phyloP scores from a whole-genome alignment of 2,113 vertebrate genomes.

The Aix galericulata region DNA sequence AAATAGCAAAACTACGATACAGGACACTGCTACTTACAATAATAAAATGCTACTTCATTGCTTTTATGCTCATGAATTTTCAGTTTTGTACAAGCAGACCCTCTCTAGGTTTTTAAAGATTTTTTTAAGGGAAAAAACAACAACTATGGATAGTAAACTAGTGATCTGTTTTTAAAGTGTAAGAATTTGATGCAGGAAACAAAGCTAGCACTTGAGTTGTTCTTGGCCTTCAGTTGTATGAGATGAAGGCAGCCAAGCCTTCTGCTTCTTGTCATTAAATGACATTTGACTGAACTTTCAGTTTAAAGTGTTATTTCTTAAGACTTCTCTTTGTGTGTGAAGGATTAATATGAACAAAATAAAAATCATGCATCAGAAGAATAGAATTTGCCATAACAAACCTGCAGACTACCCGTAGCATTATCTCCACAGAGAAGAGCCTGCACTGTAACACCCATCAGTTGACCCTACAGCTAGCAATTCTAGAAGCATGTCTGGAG shows the following conservation, averaged over 20 bases:
- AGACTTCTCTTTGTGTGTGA: not conserved
- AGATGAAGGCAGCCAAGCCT: not conserved
- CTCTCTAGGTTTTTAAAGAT: not conserved
- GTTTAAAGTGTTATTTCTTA: not conserved
- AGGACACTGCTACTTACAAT: not conserved
- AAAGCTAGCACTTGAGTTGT: not conserved
- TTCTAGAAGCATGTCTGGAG: not conserved
- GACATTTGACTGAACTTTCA: not conserved
- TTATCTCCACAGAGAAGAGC: not conserved
- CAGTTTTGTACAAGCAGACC: not conserved
- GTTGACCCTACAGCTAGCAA: not conserved
- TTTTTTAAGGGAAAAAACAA: not conserved
- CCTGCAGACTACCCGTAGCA: not conserved
- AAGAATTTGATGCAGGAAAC: not conserved
- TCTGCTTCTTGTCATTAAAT: not conserved
- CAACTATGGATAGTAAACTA: not conserved
- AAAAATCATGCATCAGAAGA: not conserved
- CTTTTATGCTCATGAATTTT: not conserved
- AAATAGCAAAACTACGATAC: not conserved
- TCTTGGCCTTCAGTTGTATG: not conserved
- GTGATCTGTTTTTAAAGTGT: not conserved
- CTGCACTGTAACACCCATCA: not conserved
- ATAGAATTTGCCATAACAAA: not conserved
- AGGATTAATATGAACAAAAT: not conserved
- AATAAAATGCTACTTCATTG: not conserved